Evolutionary conservation across 2,797 vertebrate genomes (phyloP).

Genomic region (Hydrocynus forskahlii): DNA sequence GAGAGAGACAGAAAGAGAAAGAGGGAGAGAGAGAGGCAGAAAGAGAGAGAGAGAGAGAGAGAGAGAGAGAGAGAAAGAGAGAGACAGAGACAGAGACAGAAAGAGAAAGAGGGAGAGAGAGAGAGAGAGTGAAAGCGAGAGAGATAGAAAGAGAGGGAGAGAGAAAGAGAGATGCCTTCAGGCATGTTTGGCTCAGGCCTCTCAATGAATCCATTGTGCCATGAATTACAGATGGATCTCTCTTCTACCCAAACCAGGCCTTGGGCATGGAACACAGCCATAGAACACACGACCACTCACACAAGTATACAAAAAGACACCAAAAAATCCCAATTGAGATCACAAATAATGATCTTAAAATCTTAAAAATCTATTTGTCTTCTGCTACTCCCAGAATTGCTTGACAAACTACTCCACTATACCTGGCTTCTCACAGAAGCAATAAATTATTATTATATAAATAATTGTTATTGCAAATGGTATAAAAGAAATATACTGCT

Average conservation of each 20-base stretch:
- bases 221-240: conserved; percentile 52
- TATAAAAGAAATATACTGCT: conserved; percentile 67
- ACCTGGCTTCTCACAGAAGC: conserved; percentile 21
- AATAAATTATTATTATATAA: conserved; percentile 77
- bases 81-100: conserved; percentile 32
- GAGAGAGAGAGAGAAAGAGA: conserved; percentile 6
- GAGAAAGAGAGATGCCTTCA: conserved; percentile 23
- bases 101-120: conserved; percentile 26
- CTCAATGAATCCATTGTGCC: conserved; percentile 41
- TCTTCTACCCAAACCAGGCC: conserved; percentile 30
- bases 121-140: conserved; percentile 22
- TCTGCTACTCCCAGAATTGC: conserved; percentile 24
- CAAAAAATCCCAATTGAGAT: conserved; percentile 18
- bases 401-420: conserved; percentile 48
- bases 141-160: conserved; percentile 24
- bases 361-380: conserved; percentile 25
- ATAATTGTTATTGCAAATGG: conserved; percentile 63
- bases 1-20: conserved; percentile 30
- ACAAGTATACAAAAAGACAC: background rate
- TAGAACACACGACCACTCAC: conserved; percentile 8
- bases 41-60: background rate
- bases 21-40: conserved; percentile 15
- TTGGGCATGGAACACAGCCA: conserved; percentile 23
- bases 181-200: conserved; percentile 40
- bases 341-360: conserved; percentile 19